Conservation (phyloP, 2,113 vertebrate genomes). For the Microcebus murinus region DNA sequence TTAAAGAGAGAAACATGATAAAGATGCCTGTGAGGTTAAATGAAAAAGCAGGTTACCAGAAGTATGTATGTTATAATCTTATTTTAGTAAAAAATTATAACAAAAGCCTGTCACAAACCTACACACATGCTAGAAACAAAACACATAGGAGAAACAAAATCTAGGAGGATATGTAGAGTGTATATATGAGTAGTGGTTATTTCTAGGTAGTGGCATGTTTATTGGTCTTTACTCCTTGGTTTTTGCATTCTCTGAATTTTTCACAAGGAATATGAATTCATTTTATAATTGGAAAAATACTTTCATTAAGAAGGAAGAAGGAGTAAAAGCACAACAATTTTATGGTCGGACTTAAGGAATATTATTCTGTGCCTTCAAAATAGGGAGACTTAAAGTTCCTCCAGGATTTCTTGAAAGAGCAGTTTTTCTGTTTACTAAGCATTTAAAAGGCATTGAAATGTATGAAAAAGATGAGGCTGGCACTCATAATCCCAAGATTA, state of each 20-base stretch:
- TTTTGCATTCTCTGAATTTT: constrained; percentile 18
- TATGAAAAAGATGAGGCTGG: constrained; percentile 73
- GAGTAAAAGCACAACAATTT: not conserved
- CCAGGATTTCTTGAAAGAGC: constrained; percentile 65
- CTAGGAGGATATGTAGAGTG: not conserved
- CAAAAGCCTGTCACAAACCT: not conserved
- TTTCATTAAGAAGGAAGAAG: constrained; percentile 11
- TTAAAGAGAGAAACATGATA: constrained; percentile 55
- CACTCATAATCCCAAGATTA: constrained; percentile 71
- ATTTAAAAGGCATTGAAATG: constrained; percentile 76
- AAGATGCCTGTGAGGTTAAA: constrained; percentile 1
- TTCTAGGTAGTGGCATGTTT: not conserved
- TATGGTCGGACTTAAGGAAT: not conserved
- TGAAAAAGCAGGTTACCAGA: not conserved
- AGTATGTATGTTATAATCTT: constrained; percentile 6
- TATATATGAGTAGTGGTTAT: not conserved
- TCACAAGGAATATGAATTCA: not conserved
- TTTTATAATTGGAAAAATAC: constrained; percentile 27
- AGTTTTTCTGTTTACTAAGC: constrained; percentile 78
- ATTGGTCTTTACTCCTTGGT: not conserved
- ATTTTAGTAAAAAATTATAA: constrained; percentile 47
- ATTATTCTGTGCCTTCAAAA: constrained; percentile 59
- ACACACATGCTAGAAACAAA: not conserved
- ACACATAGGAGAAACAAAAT: not conserved
- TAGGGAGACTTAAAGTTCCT: constrained; percentile 44